Evolutionary conservation across 2,797 vertebrate species (phyloP), one percentile per base, ranked within the genome.

Genomic region (Poeciliopsis infans): DNA sequence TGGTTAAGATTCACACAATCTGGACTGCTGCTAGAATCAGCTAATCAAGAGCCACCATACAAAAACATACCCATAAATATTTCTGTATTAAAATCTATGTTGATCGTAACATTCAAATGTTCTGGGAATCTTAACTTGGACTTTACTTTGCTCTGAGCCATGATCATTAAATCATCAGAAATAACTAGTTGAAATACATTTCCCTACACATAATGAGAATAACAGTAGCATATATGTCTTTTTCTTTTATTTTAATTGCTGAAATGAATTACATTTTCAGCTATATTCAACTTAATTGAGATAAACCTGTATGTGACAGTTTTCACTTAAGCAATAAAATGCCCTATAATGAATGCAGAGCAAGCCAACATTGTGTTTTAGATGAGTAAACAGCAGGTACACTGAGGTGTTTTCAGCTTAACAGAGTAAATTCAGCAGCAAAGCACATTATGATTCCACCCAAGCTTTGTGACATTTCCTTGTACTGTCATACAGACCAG

Each of bases 391-490:
- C 28, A 31, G 18, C 51, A 12, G 39, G 45, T 71, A 41, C 18
- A 16, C 53, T 45, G 46, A 43, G 36, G 5, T 28, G 72, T 33
- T 33, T 72, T 49, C 45, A n/a, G 45, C n/a, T 79, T 10, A 72
- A 33, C 13, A 81, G 70, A 75, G 57, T 43, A 66, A 15, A 83
- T 79, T 71, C 41, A 74, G 36, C 1, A 61, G 53, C 55, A 28
- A 20, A 72, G 18, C 0, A 72, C 23, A 57, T 89, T 83, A 77
- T 46, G 75, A 90, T 86, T 87, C 79, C 15, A 68, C 1, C 64
- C 75, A 75, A 73, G 81, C 74, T 69, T 76, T 69, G 77, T 61
- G 75, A 85, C 77, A 73, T 83, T 76, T 72, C 69, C 76, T 71
- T 47, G 79, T 68, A 28, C 43, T 64, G 43, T 71, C 74, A 70